These are phyloP conservation scores for Philotrypesis tridentata DNA, from an alignment of 1,140 invertebrate species.

Conservation along the genomic window DNA sequence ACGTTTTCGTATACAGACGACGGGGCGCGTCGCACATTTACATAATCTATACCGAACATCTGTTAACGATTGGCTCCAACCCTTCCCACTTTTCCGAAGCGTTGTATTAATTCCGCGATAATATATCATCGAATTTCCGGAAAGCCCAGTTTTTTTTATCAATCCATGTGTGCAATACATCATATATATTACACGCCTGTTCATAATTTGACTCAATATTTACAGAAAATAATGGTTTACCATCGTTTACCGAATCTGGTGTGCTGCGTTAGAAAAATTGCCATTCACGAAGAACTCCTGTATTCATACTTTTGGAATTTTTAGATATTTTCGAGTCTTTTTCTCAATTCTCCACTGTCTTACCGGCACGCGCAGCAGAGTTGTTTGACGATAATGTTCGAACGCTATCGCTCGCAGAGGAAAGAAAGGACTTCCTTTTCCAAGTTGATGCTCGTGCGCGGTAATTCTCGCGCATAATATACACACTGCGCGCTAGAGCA, in stretches of 20 bases:
- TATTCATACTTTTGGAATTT: no score
- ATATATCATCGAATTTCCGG: neutral
- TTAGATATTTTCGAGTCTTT: neutral
- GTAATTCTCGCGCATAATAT: no score
- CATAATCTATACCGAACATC: constrained; percentile 24
- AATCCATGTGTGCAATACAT: no score
- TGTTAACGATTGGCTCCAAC: constrained; percentile 7
- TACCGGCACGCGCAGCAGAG: neutral
- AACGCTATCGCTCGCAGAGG: constrained; percentile 59
- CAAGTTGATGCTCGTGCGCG: constrained; percentile 28
- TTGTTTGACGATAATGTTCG: neutral
- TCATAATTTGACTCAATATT: no score
- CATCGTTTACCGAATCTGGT: no score
- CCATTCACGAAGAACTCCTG: no score
- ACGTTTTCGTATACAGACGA: no score
- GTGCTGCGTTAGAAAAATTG: no score
- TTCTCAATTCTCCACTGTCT: neutral
- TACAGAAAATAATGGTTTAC: no score
- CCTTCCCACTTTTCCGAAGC: constrained; percentile 19
- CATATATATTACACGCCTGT: no score
- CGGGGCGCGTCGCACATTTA: constrained; percentile 8
- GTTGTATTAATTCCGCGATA: neutral
- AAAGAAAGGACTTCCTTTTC: constrained; percentile 62
- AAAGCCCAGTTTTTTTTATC: no score
- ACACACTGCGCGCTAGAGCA: neutral